Base-by-base conservation (phyloP, 2,797 vertebrate species). In the Emydoidea blandingii region DNA sequence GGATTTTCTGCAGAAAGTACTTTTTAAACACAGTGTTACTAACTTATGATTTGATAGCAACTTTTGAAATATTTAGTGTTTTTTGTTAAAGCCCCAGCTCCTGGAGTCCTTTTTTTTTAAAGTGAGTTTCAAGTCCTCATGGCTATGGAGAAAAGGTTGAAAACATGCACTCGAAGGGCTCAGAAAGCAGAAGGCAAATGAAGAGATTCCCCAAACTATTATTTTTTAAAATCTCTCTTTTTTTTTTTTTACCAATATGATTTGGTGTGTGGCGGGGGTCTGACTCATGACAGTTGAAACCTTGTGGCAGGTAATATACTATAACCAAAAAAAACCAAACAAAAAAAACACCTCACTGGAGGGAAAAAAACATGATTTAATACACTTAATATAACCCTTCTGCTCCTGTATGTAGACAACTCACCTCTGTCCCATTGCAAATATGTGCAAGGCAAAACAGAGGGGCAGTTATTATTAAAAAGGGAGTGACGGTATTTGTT, bases 1-100 rank as follows among this genome's bases (percentile, higher is more conserved):
- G 62, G 59, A 80, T 96, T 96, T 91, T 89, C 85, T 88, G 90
- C 84, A 88, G 88, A 56, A 74, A 65, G 21, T 57, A 53, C 9
- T 31, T 95, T 95, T 80, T 92, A 82, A 87, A 89, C 84, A n/a
- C 74, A 62, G 5, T 12, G 14, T 81, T 87, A 49, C 29, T 80
- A 23, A 93, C 47, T 92, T 44, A 79, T 59, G 57, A 81, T 80
- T 23, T 92, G 92, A 83, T 87, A 49, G 18, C 31, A 10, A 41
- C 74, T 93, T 89, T 93, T 65, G 53, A 31, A 62, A 31, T n/a
- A n/a, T 9, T 41, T 34, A 82, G 27, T 14, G 80, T 78, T 16
- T 84, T 29, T 37, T 93, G 8, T 81, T 34, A 2, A 79, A 76
- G 41, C 41, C 65, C 27, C 15, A 31, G 1, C 34, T 93, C 52